Evolutionary conservation across 1,140 invertebrate genomes (phyloP).

Genomic region (Rhizoglyphus robini): DNA sequence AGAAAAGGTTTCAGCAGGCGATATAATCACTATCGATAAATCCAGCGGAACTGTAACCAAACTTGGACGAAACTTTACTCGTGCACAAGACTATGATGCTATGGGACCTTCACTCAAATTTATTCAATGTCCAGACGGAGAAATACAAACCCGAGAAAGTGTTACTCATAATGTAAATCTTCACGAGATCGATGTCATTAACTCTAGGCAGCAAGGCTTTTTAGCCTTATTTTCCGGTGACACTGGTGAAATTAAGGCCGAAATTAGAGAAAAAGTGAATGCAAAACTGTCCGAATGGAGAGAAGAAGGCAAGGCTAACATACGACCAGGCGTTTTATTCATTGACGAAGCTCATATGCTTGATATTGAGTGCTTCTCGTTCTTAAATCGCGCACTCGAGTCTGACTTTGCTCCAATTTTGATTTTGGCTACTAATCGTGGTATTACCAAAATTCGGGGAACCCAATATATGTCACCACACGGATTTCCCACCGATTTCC

Average conservation of each 20-base stretch:
- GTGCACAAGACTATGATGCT: slow-evolving; percentile 93
- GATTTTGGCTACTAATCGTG: slow-evolving; percentile 98
- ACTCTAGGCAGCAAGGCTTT: slow-evolving; percentile 91
- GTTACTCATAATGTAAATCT: slow-evolving; percentile 94
- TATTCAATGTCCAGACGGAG: slow-evolving; percentile 95
- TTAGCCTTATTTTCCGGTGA: slow-evolving; percentile 93
- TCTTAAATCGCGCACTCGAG: slow-evolving; percentile 87
- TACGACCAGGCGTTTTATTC: slow-evolving; percentile 87
- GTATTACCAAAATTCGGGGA: slow-evolving; percentile 86
- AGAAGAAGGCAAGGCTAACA: slow-evolving; percentile 97
- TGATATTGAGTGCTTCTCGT: slow-evolving; percentile 97
- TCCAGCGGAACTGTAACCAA: slow-evolving; percentile 92
- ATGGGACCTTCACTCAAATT: slow-evolving; percentile 76
- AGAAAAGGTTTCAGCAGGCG: slow-evolving; percentile 67
- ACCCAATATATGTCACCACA: slow-evolving; percentile 87
- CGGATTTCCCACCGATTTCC: slow-evolving; percentile 86
- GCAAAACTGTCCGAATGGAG: slow-evolving; percentile 96
- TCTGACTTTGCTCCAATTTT: slow-evolving; percentile 93
- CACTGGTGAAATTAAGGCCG: slow-evolving; percentile 95
- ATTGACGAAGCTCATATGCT: slow-evolving; percentile 95
- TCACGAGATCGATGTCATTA: slow-evolving; percentile 98
- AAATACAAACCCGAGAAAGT: slow-evolving; percentile 96
- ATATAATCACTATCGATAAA: slow-evolving; percentile 95
- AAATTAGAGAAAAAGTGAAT: slow-evolving; percentile 96
- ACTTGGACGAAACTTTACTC: slow-evolving; percentile 82